A percentile compares a stretch with the other conserved stretches of the same genome.
phyloP scores from a whole-genome alignment of 2,888 invertebrate species.

The Laothoe populi region DNA sequence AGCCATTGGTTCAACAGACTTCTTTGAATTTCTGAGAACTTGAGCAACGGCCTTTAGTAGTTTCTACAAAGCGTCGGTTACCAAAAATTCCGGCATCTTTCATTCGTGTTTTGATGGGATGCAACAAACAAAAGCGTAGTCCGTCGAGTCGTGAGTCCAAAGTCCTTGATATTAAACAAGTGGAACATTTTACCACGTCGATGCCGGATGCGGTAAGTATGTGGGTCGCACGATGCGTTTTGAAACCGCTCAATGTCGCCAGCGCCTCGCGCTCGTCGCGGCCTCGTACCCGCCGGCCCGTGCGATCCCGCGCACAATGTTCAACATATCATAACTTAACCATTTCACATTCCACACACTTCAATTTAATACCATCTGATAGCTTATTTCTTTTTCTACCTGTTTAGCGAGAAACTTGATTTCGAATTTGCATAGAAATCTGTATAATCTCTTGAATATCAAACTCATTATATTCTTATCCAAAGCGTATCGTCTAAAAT shows the following conservation, averaged over 20 bases:
- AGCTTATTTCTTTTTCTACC: not conserved
- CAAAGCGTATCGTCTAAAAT: not conserved
- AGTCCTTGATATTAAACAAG: conserved; percentile 59
- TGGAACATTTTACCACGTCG: conserved; percentile 51
- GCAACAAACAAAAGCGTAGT: conserved; percentile 26
- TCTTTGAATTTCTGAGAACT: no score
- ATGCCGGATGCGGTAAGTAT: conserved; percentile 62
- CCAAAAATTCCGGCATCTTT: not conserved
- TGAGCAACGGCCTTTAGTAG: no score
- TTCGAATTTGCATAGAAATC: not conserved
- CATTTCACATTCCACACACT: conserved; percentile 15
- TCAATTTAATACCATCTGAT: not conserved
- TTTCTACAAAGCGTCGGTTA: not conserved
- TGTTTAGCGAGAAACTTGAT: not conserved
- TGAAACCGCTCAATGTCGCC: conserved; percentile 66
- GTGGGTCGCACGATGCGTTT: conserved; percentile 63
- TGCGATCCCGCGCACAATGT: conserved; percentile 33
- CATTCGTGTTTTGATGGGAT: not conserved
- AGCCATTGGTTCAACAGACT: no score
- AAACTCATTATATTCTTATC: not conserved
- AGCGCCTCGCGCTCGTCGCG: conserved; percentile 40
- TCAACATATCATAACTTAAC: conserved; percentile 24
- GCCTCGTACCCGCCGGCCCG: conserved; percentile 43
- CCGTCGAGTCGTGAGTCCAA: conserved; percentile 47
- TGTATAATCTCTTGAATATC: not conserved